Evolutionary conservation across 2,888 invertebrate genomes (phyloP), one percentile per base, ranked within the genome.

Genomic region (Teinopalpus imperialis): DNA sequence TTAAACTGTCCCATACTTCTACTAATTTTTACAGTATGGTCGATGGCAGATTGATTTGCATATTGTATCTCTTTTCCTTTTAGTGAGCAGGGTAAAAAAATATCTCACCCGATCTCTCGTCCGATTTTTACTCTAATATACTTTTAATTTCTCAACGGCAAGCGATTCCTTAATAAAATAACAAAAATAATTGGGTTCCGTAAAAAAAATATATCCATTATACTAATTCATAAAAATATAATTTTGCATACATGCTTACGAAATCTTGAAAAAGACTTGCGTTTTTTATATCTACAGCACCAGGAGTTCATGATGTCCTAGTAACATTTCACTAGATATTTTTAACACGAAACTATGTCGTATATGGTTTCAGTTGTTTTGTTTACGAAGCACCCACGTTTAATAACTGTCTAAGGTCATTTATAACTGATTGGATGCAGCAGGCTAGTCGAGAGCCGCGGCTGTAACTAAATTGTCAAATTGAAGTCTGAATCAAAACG

Each of bases 381-480:
- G 29, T 46, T 52, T 54, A 60, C 63, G 58, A 51, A 46, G 51
- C 49, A 53, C 46, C 41, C 51, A 51, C 48, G 41, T 40, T 31
- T 29, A 31, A 42, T 20, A 29, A 40, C 20, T 42, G 42, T 39
- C 48, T 56, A 60, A 66, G 66, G 68, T 69, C 63, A 63, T 52
- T 49, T 35, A 43, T 57, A 51, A 49, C 52, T 61, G 49, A 53
- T 57, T 54, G 59, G 40, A 56, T 51, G 57, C 51, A 53, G 56
- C 66, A 59, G 55, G 29, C 53, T 52, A 56, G 56, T 53, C 65
- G 71, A 68, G 73, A 68, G 69, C 65, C 71, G 71, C 65, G 66
- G 63, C 63, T 65, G 59, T 66, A 66, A 82, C 86, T 85, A 69
- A 81, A 80, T 77, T 73, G 79, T 76, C 74, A 75, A 74, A 74